Percentiles rank a stretch among this genome's conserved stretches.
phyloP scores from a whole-genome alignment of 30 jellyfish, hydroid and myxozoan species.

The Phacellophora camtschatica region DNA sequence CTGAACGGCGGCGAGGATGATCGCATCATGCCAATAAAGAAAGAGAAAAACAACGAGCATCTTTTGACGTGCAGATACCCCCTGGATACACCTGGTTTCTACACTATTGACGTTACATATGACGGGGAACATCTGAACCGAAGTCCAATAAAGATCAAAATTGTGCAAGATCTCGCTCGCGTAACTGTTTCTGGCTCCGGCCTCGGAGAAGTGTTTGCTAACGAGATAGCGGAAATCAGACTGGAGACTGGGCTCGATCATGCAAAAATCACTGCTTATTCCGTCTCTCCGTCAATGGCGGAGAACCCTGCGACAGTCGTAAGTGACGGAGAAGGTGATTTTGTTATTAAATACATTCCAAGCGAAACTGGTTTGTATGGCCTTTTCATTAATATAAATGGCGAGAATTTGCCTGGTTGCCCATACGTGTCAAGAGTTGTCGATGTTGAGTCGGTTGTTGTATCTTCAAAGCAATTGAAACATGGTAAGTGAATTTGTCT shows the following conservation, averaged over 20 bases:
- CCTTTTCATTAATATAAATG: conserved; percentile 69
- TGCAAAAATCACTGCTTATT: conserved; percentile 72
- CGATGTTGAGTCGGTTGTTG: conserved; percentile 72
- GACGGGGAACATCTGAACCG: conserved; percentile 87
- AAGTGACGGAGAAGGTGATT: conserved; percentile 76
- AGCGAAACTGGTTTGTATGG: conserved; percentile 71
- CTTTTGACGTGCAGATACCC: conserved; percentile 80
- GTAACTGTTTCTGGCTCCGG: conserved; percentile 77
- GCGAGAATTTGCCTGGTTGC: conserved; percentile 83
- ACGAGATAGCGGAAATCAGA: conserved; percentile 69
- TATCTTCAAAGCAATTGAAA: conserved; percentile 64
- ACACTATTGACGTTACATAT: conserved; percentile 63
- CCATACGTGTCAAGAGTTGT: conserved; percentile 80
- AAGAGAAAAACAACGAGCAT: conserved; percentile 55
- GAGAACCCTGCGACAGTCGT: conserved; percentile 56
- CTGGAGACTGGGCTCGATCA: conserved; percentile 81
- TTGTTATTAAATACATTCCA: conserved; percentile 73
- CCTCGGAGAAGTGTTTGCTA: conserved; percentile 45
- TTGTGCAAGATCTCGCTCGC: conserved; percentile 76
- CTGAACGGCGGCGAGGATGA: conserved; percentile 68
- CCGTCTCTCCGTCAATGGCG: conserved; percentile 77
- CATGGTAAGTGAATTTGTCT: conserved; percentile 61
- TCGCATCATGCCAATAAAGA: conserved; percentile 46
- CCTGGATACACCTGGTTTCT: conserved; percentile 74
- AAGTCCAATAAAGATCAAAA: conserved; percentile 79